Base-by-base conservation (phyloP, 2,888 invertebrate species). In the Chalcosyrphus nemorum region DNA sequence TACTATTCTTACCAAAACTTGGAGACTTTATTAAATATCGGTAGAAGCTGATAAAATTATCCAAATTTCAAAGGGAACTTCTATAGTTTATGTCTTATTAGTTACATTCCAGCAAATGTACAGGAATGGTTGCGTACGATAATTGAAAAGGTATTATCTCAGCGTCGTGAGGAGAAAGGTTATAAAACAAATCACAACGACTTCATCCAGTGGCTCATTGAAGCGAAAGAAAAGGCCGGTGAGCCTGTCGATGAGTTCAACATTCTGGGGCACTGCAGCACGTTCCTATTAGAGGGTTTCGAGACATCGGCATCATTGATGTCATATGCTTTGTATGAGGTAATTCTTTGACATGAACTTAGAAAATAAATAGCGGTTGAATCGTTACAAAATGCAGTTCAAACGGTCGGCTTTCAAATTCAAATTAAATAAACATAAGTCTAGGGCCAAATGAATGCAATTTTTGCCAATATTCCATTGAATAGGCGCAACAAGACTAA, bases 291-390 rank as follows among this genome's bases (percentile, higher is more conserved):
- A 7, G 89, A 89, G 76, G 89, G 90, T 2, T 89, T 89, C 41
- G 89, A 89, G 65, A 89, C 90, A 11, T 89, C 89, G 7, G 89
- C 89, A 9, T 86, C 87, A 9, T 50, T 89, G 5, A 86, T 89
- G 86, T 88, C 89, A 0, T 89, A 88, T 70, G 87, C 88, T 1
- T 75, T 89, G 9, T 88, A 88, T 57, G 89, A 89, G 86, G 88
- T 88, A 86, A 38, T 11, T 5, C 4, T 13, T 2, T 4, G 17
- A 2, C 29, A 21, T 4, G 24, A 4, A 24, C 4, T 24, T 24
- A 4, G 24, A 24, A 4, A 4, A 4, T 24, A 24, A 4, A 4
- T 24, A 24, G 24, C 24, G 24, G 24, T 24, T n/a, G n/a, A 24
- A 24, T 24, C 4, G 24, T 24, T 2, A 24, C 24, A 24, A 24